Percentiles rank a stretch among this genome's conserved stretches.
These are phyloP conservation scores for Tinea pellionella DNA, from an alignment of 2,888 invertebrate species.

Conservation along the genomic window DNA sequence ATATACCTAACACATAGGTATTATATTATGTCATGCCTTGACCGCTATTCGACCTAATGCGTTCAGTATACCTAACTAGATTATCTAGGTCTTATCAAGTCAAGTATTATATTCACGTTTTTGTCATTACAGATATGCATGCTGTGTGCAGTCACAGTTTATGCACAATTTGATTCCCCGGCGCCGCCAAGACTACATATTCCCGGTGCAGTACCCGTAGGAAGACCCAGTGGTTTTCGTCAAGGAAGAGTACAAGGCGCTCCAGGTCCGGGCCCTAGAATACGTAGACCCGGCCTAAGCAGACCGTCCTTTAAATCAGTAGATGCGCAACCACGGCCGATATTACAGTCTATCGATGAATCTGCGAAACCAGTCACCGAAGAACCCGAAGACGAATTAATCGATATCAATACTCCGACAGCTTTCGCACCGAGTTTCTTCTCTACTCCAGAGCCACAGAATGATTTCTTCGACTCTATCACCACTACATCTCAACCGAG, in stretches of 20 bases:
- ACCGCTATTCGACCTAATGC: neutral
- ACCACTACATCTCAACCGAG: constrained; percentile 53
- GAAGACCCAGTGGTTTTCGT: constrained; percentile 46
- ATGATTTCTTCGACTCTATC: constrained; percentile 55
- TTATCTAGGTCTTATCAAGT: neutral
- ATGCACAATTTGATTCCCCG: constrained; percentile 64
- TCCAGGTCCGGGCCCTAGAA: constrained; percentile 36
- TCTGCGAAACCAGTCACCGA: constrained; percentile 75
- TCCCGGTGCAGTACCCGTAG: constrained; percentile 71
- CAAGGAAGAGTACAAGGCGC: constrained; percentile 47
- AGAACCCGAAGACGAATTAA: constrained; percentile 72
- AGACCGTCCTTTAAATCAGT: constrained; percentile 58
- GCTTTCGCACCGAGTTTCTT: constrained; percentile 44
- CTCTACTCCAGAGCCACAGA: constrained; percentile 56
- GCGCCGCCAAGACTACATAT: constrained; percentile 74
- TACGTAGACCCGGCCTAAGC: constrained; percentile 50
- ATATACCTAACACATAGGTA: neutral
- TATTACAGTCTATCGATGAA: constrained; percentile 59
- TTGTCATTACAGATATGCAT: constrained; percentile 53
- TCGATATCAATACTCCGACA: constrained; percentile 66
- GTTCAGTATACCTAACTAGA: neutral
- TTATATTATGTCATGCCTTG: neutral
- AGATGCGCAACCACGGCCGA: constrained; percentile 54
- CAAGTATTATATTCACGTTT: neutral
- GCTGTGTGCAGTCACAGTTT: constrained; percentile 62